phyloP scores from a whole-genome alignment of 2,888 invertebrate genomes.

The Gnatocerus cornutus region DNA sequence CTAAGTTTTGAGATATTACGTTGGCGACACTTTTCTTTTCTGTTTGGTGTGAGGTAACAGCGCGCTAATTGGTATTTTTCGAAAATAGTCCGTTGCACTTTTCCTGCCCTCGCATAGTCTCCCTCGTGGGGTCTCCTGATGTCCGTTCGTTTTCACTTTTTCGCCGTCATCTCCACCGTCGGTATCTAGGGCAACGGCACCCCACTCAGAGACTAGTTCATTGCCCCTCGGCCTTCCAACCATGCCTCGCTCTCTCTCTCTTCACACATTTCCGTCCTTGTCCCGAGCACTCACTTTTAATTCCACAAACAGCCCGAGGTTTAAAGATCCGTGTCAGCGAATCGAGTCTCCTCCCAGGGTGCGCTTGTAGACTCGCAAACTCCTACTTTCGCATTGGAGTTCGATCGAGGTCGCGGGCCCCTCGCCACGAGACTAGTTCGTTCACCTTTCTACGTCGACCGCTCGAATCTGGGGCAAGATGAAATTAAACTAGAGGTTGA shows the following conservation, averaged over 20 bases:
- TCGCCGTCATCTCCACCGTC: constrained; percentile 61
- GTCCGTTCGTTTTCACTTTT: constrained; percentile 64
- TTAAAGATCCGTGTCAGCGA: constrained; percentile 67
- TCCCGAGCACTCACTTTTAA: constrained; percentile 66
- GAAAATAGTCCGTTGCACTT: constrained; percentile 43
- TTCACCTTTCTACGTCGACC: constrained; percentile 72
- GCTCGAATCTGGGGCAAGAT: constrained; percentile 78
- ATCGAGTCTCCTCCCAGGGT: constrained; percentile 61
- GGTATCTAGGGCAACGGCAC: constrained; percentile 69
- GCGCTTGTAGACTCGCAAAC: constrained; percentile 65
- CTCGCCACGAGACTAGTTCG: constrained; percentile 75
- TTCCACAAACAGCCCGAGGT: constrained; percentile 63
- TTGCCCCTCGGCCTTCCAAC: constrained; percentile 77
- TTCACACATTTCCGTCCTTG: constrained; percentile 57
- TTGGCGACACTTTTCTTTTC: neutral
- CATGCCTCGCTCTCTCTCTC: constrained; percentile 61
- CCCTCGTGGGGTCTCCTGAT: constrained; percentile 45
- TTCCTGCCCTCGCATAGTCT: constrained; percentile 48
- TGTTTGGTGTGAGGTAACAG: neutral
- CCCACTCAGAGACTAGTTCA: constrained; percentile 75
- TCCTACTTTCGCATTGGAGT: constrained; percentile 58
- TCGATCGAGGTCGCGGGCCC: constrained; percentile 69
- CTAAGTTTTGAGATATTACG: no score
- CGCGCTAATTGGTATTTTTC: neutral
- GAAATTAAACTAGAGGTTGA: constrained; percentile 75